Evolutionary conservation across 2,113 vertebrate genomes (phyloP).

Genomic region (Chloroceryle aenea): DNA sequence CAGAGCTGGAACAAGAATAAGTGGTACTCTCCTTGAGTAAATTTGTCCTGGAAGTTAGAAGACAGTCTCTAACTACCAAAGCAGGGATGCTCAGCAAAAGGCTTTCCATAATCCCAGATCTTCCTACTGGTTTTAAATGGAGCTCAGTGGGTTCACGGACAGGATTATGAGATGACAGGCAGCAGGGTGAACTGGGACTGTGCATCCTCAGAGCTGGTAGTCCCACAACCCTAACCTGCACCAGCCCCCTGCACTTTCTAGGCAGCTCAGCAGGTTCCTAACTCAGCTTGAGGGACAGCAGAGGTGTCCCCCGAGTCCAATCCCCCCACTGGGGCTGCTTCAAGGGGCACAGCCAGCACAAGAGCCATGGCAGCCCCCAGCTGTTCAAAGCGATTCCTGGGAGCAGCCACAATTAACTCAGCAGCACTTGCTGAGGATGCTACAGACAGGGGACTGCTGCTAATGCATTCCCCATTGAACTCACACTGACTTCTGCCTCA

Average conservation of each 20-base stretch:
- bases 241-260: accelerated
- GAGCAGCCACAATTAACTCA: neutral
- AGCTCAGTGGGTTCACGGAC: accelerated
- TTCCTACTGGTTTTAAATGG: neutral
- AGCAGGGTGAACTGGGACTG: accelerated
- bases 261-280: neutral
- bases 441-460: neutral
- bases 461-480: neutral
- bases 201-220: neutral
- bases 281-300: neutral
- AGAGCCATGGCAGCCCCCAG: neutral
- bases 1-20: neutral
- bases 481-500: neutral
- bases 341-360: neutral
- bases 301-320: neutral
- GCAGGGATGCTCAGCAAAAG: neutral
- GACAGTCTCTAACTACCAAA: neutral
- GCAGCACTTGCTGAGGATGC: neutral
- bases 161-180: neutral
- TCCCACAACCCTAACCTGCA: neutral
- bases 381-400: neutral
- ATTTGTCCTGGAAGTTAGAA: neutral
- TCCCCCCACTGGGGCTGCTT: neutral
- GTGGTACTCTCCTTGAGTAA: neutral
- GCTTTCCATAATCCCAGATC: neutral